Base-by-base conservation (phyloP, 2,797 vertebrate species). In the Scleropages formosus region DNA sequence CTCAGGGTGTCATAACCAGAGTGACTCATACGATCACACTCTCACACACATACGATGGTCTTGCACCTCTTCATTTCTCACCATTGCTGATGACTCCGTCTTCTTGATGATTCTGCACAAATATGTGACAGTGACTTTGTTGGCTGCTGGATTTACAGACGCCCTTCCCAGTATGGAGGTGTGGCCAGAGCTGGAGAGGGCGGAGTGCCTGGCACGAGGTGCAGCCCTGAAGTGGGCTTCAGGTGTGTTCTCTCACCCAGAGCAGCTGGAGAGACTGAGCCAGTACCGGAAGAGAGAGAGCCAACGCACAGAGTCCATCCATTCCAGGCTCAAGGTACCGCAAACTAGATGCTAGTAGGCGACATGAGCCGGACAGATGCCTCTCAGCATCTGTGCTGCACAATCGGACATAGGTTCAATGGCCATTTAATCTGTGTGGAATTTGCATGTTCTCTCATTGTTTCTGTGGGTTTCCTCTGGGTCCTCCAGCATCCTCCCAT, bases 221-320 rank as follows among this genome's bases (percentile, higher is more conserved):
- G 93, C 96, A 0, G 97, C 97, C 9, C 89, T 99, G 76, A 99
- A 99, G 89, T 98, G 97, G 96, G 97, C 96, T 1, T 99, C 97
- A 0, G 95, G 94, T 12, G 91, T 99, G 69, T 98, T 99, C 87
- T 97, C 95, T 82, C 87, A 84, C n/a, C 95, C 96, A 0, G 95
- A 98, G 79, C 93, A 98, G 72, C 87, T 99, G 88, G 93, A 95
- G 83, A 89, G 91, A 11, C 90, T 98, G 1, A 82, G 89, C 72
- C 93, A 96, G 66, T 99, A 98, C 88, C 91, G 85, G 68, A 95
- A 91, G 86, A 91, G 97, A 0, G 97, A 99, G 84, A 90, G 86
- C 0, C 96, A 97, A 85, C 92, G 97, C 72, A 98, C 95, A 47
- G 79, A 87, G 27, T 97, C 94, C 77, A 91, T 98, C 78, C 93